Conservation (phyloP, 2,888 invertebrate species). For the Ormyrus rosae region DNA sequence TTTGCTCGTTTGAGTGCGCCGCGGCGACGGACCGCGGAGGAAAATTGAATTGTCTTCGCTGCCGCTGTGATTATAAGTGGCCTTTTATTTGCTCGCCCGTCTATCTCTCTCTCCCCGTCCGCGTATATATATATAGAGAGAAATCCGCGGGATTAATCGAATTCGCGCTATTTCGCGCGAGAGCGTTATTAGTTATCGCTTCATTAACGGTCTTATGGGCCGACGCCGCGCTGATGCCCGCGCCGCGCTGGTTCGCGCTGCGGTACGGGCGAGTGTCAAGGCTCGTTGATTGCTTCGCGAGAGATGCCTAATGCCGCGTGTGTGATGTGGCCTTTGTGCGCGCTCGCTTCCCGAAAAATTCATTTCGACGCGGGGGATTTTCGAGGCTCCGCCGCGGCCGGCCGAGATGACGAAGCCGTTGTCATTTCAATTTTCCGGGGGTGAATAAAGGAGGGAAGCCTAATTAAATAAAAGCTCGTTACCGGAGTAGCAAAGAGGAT, state of each 20-base stretch:
- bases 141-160: slow-evolving; percentile 30
- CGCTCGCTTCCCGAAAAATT: neutral
- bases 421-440: too few species aligned
- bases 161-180: slow-evolving; percentile 10
- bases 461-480: too few species aligned
- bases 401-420: too few species aligned
- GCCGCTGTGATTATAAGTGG: neutral
- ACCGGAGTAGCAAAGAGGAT: too few species aligned
- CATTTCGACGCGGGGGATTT: too few species aligned
- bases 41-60: slow-evolving; percentile 44
- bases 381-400: too few species aligned
- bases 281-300: slow-evolving; percentile 30
- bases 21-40: neutral
- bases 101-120: neutral
- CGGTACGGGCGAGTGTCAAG: slow-evolving; percentile 17
- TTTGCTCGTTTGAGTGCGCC: slow-evolving; percentile 38
- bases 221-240: neutral
- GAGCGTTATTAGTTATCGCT: slow-evolving; percentile 47
- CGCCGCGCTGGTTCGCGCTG: slow-evolving; percentile 1
- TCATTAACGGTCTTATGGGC: slow-evolving; percentile 38
- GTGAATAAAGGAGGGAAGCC: too few species aligned
- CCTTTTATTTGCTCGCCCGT: neutral
- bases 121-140: neutral
- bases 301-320: slow-evolving; percentile 6
- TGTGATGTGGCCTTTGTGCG: neutral